These are phyloP conservation scores for Helobdella robusta DNA, from an alignment of 2,888 invertebrate species.

Conservation along the genomic window DNA sequence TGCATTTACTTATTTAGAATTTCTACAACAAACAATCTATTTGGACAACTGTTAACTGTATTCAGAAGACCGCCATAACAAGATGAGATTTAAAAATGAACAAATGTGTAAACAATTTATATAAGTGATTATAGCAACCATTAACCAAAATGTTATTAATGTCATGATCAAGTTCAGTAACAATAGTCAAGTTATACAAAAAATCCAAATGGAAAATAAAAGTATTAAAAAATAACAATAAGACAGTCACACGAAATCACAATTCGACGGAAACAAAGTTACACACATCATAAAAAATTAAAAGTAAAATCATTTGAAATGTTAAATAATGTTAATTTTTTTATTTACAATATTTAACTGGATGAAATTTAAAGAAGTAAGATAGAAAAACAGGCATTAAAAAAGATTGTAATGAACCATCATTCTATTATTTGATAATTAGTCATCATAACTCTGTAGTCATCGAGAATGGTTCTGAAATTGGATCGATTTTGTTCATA, in stretches of 20 bases:
- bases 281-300: background rate
- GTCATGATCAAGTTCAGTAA: too few species aligned
- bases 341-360: background rate
- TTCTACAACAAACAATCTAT: too few species aligned
- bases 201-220: background rate
- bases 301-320: background rate
- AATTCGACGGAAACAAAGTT: background rate
- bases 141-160: too few species aligned
- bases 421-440: background rate
- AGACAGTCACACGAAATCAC: background rate
- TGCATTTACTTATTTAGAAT: too few species aligned
- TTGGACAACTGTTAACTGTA: too few species aligned
- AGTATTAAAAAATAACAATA: background rate
- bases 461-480: constrained; percentile 1
- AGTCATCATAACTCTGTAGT: background rate
- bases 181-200: too few species aligned
- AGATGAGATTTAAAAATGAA: too few species aligned
- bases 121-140: too few species aligned
- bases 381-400: background rate
- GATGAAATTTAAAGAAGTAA: background rate
- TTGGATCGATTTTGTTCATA: background rate
- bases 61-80: too few species aligned
- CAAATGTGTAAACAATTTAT: too few species aligned
- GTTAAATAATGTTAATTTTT: background rate
- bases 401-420: background rate